Evolutionary conservation across 1,140 invertebrate genomes (phyloP), one percentile per base, ranked within the genome.

Genomic region (Trinorchestia longiramus): DNA sequence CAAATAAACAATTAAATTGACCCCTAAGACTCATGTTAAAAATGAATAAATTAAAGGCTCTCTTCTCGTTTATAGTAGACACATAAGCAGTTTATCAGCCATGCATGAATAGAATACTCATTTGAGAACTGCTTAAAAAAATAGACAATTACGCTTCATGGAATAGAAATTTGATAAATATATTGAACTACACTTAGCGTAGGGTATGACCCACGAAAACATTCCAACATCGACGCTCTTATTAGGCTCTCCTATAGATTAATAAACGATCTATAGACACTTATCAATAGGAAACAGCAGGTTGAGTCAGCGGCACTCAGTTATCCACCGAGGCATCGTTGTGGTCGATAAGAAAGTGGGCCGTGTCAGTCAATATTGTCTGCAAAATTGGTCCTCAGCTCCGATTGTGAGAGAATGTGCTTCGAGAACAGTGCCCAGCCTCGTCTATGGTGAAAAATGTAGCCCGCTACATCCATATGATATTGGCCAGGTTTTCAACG

Each of bases 31-130:
- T 19, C 62, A 19, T 77, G 62, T 77, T 77, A 23, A 42, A 90
- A 90, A 90, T 90, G 28, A 90, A 90, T 42, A 90, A 90, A 42
- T 42, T 90, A 41, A 90, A 90, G 88, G 43, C n/a, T 90, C 28
- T 90, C 41, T 42, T 42, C 41, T 42, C 36, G 15, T 42, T 90
- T 41, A 43, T 90, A 90, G 42, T 42, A 90, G 88, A 90, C 43
- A 90, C 88, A 90, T 90, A 90, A 90, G 88, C 88, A 90, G 88
- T 90, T 90, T 90, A 90, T 42, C 88, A 90, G 88, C 44, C 92
- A 94, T 94, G 92, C 92, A 94, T 94, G 43, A 47, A 94, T 94
- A 94, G 88, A 94, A 94, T 94, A 94, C 92, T 94, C 92, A 94
- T 94, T 47, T 94, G 36, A 44, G 44, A 94, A 94, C 92, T 44